These are phyloP conservation scores for Calonectris borealis DNA, from an alignment of 2,113 vertebrate genomes.

Conservation along the genomic window DNA sequence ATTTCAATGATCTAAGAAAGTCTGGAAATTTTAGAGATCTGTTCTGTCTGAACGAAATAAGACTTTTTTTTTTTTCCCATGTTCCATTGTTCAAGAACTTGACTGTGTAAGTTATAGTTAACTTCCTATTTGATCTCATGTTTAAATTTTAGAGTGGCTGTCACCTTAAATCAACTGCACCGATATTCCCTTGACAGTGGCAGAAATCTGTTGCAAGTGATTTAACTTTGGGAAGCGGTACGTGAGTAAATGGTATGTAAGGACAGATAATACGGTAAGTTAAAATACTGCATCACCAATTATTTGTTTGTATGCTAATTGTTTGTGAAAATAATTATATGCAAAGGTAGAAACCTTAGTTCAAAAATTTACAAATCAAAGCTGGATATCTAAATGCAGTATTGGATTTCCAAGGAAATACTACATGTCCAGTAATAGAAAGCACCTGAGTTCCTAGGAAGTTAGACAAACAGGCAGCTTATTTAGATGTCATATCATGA, in stretches of 20 bases:
- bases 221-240: not conserved
- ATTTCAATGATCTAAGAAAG: not conserved
- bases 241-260: not conserved
- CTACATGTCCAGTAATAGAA: not conserved
- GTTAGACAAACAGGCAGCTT: not conserved
- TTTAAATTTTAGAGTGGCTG: not conserved
- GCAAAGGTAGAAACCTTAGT: not conserved
- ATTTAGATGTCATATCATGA: not conserved
- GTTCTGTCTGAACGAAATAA: not conserved
- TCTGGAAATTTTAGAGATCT: not conserved
- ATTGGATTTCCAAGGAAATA: not conserved
- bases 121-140: not conserved
- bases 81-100: not conserved
- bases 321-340: not conserved
- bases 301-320: not conserved
- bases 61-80: not conserved
- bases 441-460: not conserved
- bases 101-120: not conserved
- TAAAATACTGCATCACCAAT: not conserved
- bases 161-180: not conserved
- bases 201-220: not conserved
- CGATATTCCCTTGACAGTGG: not conserved
- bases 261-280: not conserved
- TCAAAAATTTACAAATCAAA: not conserved
- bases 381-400: not conserved